phyloP scores from a whole-genome alignment of 2,113 vertebrate genomes.

The Rhinolophus ferrumequinum region DNA sequence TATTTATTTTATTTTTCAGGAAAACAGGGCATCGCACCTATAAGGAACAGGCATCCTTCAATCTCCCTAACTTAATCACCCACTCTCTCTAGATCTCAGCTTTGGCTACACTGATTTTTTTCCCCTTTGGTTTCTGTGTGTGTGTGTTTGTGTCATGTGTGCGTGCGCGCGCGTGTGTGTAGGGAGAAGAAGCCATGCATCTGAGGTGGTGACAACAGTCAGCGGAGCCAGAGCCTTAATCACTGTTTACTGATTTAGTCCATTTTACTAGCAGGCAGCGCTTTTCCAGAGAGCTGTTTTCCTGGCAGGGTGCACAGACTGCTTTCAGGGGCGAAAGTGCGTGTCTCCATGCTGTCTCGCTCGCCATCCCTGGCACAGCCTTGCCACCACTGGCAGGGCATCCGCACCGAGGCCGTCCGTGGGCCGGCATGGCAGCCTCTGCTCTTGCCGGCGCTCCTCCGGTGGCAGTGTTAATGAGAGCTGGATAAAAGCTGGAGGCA shows the following conservation, averaged over 20 bases:
- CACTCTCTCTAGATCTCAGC: neutral
- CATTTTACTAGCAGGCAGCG: constrained; percentile 84
- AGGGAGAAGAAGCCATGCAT: neutral
- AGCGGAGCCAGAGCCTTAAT: constrained; percentile 80
- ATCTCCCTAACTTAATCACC: neutral
- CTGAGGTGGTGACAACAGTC: constrained; percentile 65
- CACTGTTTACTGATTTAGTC: constrained; percentile 84
- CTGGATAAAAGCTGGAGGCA: constrained; percentile 42
- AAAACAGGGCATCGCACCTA: neutral
- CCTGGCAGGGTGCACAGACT: constrained; percentile 78
- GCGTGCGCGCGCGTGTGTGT: neutral
- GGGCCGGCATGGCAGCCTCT: constrained; percentile 48
- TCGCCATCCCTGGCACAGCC: neutral
- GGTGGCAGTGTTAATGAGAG: constrained; percentile 71
- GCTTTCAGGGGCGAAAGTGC: constrained; percentile 69
- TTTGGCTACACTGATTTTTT: neutral
- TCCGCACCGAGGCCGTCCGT: neutral
- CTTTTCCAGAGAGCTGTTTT: constrained; percentile 83
- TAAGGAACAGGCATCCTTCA: neutral
- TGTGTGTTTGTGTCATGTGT: neutral
- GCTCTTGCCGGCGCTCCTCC: constrained; percentile 62
- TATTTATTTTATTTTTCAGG: constrained; percentile 62
- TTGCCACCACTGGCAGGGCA: constrained; percentile 33
- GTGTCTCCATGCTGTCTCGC: neutral
- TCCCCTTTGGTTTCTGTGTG: neutral